Conservation (phyloP, 2,888 invertebrate species). For the Balanococcus diminutus region DNA sequence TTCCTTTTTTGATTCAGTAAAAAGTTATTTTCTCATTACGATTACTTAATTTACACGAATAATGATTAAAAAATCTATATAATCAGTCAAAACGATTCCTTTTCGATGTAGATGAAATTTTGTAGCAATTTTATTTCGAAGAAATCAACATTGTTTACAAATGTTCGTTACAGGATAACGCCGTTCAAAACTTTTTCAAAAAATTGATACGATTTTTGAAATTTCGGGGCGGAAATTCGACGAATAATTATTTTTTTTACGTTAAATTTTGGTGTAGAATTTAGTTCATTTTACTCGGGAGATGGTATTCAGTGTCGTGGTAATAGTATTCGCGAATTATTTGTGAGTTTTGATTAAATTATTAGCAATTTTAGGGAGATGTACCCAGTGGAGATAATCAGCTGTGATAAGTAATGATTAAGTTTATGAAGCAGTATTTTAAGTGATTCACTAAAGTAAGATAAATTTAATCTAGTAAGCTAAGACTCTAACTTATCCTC, state of each 20-base stretch:
- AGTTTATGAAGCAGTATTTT: too few relatives aligned
- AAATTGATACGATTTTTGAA: background rate
- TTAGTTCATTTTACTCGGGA: background rate
- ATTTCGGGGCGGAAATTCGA: background rate
- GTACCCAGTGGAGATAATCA: background rate
- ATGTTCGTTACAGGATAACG: background rate
- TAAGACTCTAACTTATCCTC: too few relatives aligned
- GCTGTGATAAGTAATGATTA: background rate
- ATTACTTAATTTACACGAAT: background rate
- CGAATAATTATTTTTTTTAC: background rate
- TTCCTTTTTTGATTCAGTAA: background rate
- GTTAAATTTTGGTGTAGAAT: background rate
- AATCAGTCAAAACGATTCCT: background rate
- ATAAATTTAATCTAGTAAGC: too few relatives aligned
- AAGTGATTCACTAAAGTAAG: too few relatives aligned
- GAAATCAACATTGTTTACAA: background rate
- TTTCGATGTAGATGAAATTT: background rate
- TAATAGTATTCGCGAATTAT: background rate
- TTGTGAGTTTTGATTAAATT: background rate
- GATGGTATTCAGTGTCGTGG: background rate
- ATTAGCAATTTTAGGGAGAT: too few relatives aligned
- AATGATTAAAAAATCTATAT: background rate
- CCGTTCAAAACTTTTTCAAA: background rate
- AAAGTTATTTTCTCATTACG: background rate
- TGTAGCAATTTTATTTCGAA: background rate